Evolutionary conservation across 2,888 invertebrate species (phyloP).

Genomic region (Macrophya alboannulata): DNA sequence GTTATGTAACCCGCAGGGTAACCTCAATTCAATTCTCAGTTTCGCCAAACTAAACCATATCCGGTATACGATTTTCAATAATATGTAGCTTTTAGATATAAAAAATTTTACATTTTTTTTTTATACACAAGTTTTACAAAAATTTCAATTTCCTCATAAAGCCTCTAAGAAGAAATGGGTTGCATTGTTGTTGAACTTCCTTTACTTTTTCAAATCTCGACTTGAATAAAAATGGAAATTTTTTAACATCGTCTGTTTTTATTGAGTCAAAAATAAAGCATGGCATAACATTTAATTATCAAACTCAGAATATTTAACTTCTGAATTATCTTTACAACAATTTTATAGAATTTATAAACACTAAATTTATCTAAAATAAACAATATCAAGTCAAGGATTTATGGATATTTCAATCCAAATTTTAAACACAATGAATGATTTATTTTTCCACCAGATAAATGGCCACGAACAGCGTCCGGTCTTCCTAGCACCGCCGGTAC

Average conservation of each 20-base stretch:
- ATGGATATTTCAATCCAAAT: background rate
- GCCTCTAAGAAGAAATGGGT: background rate
- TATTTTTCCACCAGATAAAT: constrained; percentile 88
- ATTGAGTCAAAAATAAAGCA: background rate
- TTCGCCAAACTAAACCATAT: constrained; percentile 35
- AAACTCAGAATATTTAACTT: background rate
- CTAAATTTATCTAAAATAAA: background rate
- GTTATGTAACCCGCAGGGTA: constrained; percentile 74
- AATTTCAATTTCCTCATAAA: background rate
- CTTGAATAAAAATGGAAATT: constrained; percentile 23
- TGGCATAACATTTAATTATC: background rate
- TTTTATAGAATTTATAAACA: background rate
- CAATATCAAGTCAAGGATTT: background rate
- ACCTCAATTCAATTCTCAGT: constrained; percentile 54
- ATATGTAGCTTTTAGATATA: background rate
- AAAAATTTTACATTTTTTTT: background rate
- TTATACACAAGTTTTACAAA: background rate
- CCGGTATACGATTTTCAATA: background rate
- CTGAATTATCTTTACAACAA: background rate
- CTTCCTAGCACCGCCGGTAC: constrained; percentile 98
- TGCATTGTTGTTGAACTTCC: background rate
- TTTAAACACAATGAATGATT: background rate
- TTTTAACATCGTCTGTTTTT: constrained; percentile 15
- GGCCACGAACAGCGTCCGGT: constrained; percentile 98
- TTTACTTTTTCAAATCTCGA: background rate